phyloP scores from a whole-genome alignment of 2,113 vertebrate genomes.

The Chionis minor region DNA sequence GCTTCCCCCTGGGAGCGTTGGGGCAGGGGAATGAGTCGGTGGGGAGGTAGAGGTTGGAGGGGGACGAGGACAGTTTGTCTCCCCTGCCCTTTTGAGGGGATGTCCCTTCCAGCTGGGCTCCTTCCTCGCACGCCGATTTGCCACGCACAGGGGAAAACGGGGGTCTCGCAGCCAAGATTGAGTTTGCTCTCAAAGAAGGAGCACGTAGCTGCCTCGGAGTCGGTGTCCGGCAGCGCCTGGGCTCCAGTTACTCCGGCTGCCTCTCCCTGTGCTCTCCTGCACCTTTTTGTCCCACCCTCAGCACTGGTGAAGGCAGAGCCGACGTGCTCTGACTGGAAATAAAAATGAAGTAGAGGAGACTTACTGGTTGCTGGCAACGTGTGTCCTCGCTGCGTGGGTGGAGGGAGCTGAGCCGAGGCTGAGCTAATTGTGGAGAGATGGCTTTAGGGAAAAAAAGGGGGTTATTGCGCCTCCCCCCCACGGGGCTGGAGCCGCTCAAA shows the following conservation, averaged over 20 bases:
- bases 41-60: not conserved
- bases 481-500: not conserved
- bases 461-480: rapidly evolving
- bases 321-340: conserved; percentile 66
- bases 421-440: not conserved
- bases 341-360: conserved; percentile 54
- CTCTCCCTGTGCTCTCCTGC: not conserved
- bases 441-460: not conserved
- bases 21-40: not conserved
- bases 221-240: not conserved
- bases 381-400: conserved; percentile 17
- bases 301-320: conserved; percentile 45
- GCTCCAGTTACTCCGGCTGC: not conserved
- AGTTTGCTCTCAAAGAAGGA: not conserved
- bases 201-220: not conserved
- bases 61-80: not conserved
- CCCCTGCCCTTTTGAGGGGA: not conserved
- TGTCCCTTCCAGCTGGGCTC: not conserved
- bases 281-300: not conserved
- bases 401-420: not conserved
- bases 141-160: not conserved
- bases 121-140: not conserved
- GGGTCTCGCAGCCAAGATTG: not conserved
- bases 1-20: not conserved
- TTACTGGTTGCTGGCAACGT: conserved; percentile 18